Evolutionary conservation across 2,797 vertebrate species (phyloP).

Genomic region (Channallabes apus): DNA sequence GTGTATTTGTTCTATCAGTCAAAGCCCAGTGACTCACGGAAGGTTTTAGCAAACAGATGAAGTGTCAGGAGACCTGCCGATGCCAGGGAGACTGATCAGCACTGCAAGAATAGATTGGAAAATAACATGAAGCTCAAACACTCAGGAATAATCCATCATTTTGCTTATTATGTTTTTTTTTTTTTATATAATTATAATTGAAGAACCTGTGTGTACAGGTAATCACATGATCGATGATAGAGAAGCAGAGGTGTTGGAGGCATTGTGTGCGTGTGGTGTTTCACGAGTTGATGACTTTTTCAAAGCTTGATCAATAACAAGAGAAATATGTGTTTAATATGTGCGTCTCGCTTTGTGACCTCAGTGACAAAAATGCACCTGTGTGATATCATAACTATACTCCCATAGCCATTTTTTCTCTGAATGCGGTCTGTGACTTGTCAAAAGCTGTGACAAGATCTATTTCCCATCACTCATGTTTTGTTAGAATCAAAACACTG

Average conservation of each 20-base stretch:
- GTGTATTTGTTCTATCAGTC: constrained; percentile 61
- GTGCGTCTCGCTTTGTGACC: neutral
- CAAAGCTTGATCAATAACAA: neutral
- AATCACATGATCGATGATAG: neutral
- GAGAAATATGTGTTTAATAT: constrained; percentile 11
- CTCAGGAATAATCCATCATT: constrained; percentile 2
- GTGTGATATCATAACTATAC: neutral
- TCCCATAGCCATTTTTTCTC: neutral
- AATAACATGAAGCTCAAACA: constrained; percentile 2
- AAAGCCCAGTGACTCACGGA: constrained; percentile 41
- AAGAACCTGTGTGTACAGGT: neutral
- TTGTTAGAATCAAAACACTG: neutral
- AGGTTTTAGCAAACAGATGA: constrained; percentile 17
- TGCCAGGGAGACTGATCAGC: constrained; percentile 42
- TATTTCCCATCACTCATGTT: neutral
- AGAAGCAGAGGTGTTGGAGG: neutral
- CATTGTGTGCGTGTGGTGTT: neutral
- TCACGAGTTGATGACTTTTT: neutral
- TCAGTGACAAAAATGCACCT: neutral
- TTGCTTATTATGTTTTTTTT: neutral
- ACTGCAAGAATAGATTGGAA: neutral
- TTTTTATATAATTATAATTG: neutral
- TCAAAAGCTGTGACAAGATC: neutral
- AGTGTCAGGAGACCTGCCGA: constrained; percentile 32
- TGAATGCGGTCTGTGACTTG: neutral